Evolutionary conservation across 2,113 vertebrate genomes (phyloP), one percentile per base, ranked within the genome.

Genomic region (Perca flavescens): DNA sequence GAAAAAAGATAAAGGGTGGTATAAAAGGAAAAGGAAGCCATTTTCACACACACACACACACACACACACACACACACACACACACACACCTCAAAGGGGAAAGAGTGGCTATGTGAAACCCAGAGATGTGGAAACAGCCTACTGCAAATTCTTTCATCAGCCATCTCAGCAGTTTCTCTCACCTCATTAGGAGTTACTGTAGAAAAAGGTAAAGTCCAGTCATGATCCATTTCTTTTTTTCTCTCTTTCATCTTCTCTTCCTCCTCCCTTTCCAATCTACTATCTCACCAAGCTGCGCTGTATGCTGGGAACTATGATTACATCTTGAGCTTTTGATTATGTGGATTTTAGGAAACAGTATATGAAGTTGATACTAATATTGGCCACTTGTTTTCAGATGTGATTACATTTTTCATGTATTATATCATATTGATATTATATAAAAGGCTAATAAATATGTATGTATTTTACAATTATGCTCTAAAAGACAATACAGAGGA

Each of bases 121-220:
- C 52, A 78, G 72, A 77, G 49, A 79, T 77, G 76, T 80, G 82
- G 77, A 83, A 81, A 65, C 60, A 60, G 53, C 73, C 83, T 43
- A 76, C 79, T 79, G 74, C 63, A 69, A 87, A 68, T 60, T 74
- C 17, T 77, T 60, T 47, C 54, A 77, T 79, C 61, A 57, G 77
- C 73, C 56, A 5, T 77, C 88, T 85, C 82, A 85, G 84, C 74
- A 72, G n/a, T 81, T 87, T 84, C 77, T 74, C 49, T 58, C 64
- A 34, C 56, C 86, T 87, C 81, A 73, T 90, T 90, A 90, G 50
- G 73, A 84, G 84, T 67, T 34, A 61, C 40, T 43, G 10, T 43
- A 43, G 40, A 73, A 77, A 63, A 67, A 87, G 82, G 79, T 80
- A 56, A 86, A 84, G 78, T 87, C 86, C 67, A 79, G 19, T 21